These are phyloP conservation scores for Dinothrombium tinctorium DNA, from an alignment of 1,140 invertebrate genomes.

Conservation along the genomic window DNA sequence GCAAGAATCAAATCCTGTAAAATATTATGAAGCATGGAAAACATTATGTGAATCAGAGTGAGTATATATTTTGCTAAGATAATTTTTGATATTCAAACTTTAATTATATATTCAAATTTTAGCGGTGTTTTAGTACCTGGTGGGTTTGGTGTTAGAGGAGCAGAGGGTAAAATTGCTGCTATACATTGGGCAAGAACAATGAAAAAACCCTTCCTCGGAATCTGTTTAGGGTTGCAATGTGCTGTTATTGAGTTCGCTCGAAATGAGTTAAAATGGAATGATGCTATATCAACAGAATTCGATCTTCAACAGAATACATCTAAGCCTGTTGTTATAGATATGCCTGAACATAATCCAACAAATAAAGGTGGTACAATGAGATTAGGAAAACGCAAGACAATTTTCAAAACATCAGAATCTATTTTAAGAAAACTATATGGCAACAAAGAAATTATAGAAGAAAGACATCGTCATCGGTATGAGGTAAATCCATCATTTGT, in stretches of 20 bases:
- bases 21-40: constrained; percentile 84
- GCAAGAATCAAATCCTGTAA: constrained; percentile 42
- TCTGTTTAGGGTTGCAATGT: constrained; percentile 89
- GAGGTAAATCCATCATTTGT: constrained; percentile 81
- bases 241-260: constrained; percentile 88
- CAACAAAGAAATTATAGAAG: constrained; percentile 56
- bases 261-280: constrained; percentile 44
- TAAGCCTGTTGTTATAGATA: constrained; percentile 75
- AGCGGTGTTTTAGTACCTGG: constrained; percentile 88
- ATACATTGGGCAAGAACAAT: constrained; percentile 75
- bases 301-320: constrained; percentile 32
- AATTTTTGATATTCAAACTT: neutral
- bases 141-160: constrained; percentile 82
- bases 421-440: constrained; percentile 20
- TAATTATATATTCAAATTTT: constrained; percentile 17
- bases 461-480: constrained; percentile 81
- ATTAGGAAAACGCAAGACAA: constrained; percentile 65
- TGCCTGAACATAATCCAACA: constrained; percentile 89
- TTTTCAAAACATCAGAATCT: constrained; percentile 31
- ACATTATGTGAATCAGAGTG: constrained; percentile 64
- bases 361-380: constrained; percentile 94
- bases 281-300: constrained; percentile 72
- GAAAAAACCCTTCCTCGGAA: constrained; percentile 71
- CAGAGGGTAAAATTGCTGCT: constrained; percentile 86
- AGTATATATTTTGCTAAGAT: constrained; percentile 13